Evolutionary conservation across 2,797 vertebrate genomes (phyloP).

Genomic region (Petrocephalus schoutedeni): DNA sequence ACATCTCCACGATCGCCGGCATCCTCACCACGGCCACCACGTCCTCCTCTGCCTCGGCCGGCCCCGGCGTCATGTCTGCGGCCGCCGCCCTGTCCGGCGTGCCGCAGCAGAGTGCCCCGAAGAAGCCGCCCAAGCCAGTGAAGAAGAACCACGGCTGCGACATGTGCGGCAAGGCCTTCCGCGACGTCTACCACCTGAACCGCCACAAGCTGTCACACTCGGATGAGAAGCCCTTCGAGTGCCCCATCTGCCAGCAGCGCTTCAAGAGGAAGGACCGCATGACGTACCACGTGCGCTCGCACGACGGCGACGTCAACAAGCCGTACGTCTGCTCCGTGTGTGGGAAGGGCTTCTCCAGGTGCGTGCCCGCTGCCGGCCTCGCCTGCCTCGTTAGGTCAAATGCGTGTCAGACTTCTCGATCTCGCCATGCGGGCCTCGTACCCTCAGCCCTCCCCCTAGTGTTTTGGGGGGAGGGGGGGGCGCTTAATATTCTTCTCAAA

Average conservation of each 20-base stretch:
- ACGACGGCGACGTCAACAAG: constrained; percentile 93
- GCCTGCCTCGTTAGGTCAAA: constrained; percentile 12
- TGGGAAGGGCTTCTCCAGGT: constrained; percentile 98
- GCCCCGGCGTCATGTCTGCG: constrained; percentile 56
- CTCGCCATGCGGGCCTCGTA: not conserved
- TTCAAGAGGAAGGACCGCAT: constrained; percentile 98
- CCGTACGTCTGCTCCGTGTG: constrained; percentile 96
- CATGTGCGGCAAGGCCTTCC: constrained; percentile 96
- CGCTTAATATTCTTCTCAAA: not conserved
- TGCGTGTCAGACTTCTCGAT: not conserved
- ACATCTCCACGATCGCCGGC: constrained; percentile 87
- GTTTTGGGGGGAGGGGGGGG: not conserved
- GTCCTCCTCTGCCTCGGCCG: constrained; percentile 80
- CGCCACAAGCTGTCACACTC: constrained; percentile 96
- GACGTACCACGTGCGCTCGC: constrained; percentile 95
- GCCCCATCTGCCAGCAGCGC: constrained; percentile 94
- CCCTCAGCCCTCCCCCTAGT: not conserved
- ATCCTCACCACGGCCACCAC: constrained; percentile 90
- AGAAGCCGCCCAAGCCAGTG: constrained; percentile 89
- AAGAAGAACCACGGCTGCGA: constrained; percentile 97
- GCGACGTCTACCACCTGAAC: constrained; percentile 95
- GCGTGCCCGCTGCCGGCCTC: constrained; percentile 16
- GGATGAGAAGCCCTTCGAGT: constrained; percentile 94
- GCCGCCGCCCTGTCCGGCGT: constrained; percentile 55
- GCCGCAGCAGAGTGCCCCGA: constrained; percentile 67